Percentiles rank a stretch among this genome's conserved stretches.
Evolutionary conservation across 1,140 invertebrate genomes (phyloP).

Genomic region (Drosophila busckii): DNA sequence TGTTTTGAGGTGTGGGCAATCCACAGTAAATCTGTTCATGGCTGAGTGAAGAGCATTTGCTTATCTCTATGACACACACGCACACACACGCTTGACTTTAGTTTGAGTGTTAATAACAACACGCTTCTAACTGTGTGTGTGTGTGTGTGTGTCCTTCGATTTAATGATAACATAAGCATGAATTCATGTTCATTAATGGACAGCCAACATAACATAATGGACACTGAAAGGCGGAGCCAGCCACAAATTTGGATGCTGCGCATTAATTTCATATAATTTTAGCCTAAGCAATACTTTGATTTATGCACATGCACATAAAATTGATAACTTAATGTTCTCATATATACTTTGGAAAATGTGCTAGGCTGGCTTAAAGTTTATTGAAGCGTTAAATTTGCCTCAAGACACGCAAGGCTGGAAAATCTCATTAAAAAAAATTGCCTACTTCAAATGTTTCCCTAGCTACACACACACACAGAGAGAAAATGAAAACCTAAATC

Average conservation of each 20-base stretch:
- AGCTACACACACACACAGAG: too few relatives aligned
- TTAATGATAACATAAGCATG: constrained; percentile 57
- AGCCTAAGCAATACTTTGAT: too few relatives aligned
- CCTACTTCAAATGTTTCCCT: too few relatives aligned
- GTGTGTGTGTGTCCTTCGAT: constrained; percentile 39
- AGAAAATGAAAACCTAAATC: too few relatives aligned
- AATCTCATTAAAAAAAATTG: too few relatives aligned
- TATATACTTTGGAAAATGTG: too few relatives aligned
- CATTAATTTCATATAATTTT: too few relatives aligned
- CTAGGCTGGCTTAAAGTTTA: too few relatives aligned
- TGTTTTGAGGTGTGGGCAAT: neutral
- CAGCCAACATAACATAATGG: constrained; percentile 57
- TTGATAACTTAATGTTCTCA: constrained; percentile 57
- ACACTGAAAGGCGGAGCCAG: constrained; percentile 19
- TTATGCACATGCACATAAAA: constrained; percentile 62
- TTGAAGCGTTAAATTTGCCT: too few relatives aligned
- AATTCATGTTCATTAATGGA: constrained; percentile 55
- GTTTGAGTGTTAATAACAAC: constrained; percentile 18
- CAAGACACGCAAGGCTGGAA: too few relatives aligned
- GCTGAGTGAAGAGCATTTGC: neutral
- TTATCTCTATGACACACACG: too few relatives aligned
- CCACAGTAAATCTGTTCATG: neutral
- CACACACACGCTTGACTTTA: constrained; percentile 3
- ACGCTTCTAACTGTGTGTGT: neutral
- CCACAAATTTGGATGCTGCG: constrained; percentile 4